Percentiles rank a stretch among this genome's conserved stretches.
Evolutionary conservation across 2,797 vertebrate genomes (phyloP).

Genomic region (Cyclura pinguis): DNA sequence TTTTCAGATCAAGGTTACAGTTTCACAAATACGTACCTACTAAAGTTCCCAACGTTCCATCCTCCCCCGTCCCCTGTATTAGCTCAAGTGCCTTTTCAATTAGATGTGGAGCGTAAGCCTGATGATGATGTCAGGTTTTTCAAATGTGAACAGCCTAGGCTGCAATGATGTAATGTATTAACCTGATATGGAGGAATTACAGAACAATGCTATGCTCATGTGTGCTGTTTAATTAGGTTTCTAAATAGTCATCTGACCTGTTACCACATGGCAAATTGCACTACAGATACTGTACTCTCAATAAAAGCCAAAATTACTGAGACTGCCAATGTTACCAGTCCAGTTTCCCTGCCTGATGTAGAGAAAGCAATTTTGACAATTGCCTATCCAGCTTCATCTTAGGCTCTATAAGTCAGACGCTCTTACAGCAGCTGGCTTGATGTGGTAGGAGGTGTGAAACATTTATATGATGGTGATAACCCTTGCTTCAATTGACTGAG

Average conservation of each 20-base stretch:
- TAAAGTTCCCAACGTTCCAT: rapidly evolving
- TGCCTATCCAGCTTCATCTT: background rate
- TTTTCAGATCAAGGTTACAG: background rate
- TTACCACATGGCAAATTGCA: background rate
- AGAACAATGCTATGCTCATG: background rate
- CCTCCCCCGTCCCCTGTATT: background rate
- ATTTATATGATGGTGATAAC: background rate
- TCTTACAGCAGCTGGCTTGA: background rate
- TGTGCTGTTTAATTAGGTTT: background rate
- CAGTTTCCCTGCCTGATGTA: background rate
- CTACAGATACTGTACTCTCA: background rate
- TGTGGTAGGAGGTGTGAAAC: background rate
- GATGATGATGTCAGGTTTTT: background rate
- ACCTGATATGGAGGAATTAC: background rate
- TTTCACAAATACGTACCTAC: background rate
- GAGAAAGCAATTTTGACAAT: background rate
- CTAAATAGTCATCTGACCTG: background rate
- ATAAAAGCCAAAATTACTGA: background rate
- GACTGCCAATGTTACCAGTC: background rate
- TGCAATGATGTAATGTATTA: background rate
- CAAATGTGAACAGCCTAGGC: background rate
- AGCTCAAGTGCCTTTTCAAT: background rate
- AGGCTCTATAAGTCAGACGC: background rate
- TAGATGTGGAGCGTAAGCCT: background rate
- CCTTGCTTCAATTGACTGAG: background rate